Percentiles rank a stretch among this genome's conserved stretches.
Conservation (phyloP, 92 coral and sea anemone genomes). For the Zoanthus solanderi region DNA sequence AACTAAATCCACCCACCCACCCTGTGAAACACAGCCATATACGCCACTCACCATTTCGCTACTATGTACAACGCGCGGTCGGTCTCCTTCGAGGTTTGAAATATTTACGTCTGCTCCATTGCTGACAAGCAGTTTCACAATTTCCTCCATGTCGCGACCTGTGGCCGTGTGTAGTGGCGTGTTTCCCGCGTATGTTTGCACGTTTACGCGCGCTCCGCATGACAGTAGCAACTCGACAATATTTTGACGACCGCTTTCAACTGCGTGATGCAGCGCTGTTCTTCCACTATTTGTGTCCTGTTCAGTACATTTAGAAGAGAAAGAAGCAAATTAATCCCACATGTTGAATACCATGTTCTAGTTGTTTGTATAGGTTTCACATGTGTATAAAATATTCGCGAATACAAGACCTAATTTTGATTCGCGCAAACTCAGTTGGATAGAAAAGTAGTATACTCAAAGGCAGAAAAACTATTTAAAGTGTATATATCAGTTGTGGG, state of each 20-base stretch:
- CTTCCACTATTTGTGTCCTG: conserved; percentile 97
- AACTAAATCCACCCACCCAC: not conserved
- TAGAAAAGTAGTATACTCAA: too few relatives aligned
- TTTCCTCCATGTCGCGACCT: conserved; percentile 92
- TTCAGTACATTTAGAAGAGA: not conserved
- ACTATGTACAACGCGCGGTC: conserved; percentile 77
- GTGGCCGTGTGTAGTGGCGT: conserved; percentile 97
- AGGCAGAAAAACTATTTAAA: too few relatives aligned
- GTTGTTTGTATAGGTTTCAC: not conserved
- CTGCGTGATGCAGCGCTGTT: conserved; percentile 97
- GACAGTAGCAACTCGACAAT: conserved; percentile 83
- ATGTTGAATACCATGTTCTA: too few relatives aligned
- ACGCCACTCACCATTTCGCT: conserved; percentile 68
- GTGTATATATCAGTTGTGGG: too few relatives aligned
- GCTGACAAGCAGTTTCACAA: conserved; percentile 70
- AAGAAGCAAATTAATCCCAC: not conserved
- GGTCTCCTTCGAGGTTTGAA: conserved; percentile 91
- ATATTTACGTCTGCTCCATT: conserved; percentile 88
- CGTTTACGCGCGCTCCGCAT: conserved; percentile 89
- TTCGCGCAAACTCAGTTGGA: too few relatives aligned
- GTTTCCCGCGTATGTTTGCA: conserved; percentile 89
- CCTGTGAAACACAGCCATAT: too few relatives aligned
- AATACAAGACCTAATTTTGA: too few relatives aligned
- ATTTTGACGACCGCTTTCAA: conserved; percentile 84
- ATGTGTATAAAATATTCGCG: too few relatives aligned